Evolutionary conservation across 2,113 vertebrate species (phyloP).

Genomic region (Ammodytes dubius): DNA sequence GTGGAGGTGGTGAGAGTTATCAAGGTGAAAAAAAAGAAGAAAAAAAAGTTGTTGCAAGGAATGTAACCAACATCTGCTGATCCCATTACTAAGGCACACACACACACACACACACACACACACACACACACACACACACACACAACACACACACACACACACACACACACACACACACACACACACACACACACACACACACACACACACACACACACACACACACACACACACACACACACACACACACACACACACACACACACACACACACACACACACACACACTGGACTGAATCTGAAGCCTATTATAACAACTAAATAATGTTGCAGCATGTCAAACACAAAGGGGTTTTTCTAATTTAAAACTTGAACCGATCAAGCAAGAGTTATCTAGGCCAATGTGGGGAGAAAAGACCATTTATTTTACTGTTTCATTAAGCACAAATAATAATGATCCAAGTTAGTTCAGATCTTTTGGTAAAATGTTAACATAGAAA

Average conservation of each 20-base stretch:
- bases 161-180: conserved; percentile 5
- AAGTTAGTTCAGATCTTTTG: background rate
- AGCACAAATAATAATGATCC: background rate
- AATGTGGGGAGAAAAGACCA: background rate
- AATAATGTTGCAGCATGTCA: background rate
- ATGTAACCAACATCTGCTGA: conserved; percentile 80
- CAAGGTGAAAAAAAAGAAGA: conserved; percentile 55
- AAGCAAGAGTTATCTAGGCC: no score
- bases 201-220: no score
- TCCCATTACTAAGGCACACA: conserved; percentile 69
- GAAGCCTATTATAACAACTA: background rate
- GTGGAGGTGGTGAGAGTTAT: conserved; percentile 42
- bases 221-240: conserved; percentile 30
- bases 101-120: conserved; percentile 29
- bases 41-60: conserved; percentile 60
- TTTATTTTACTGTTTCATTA: background rate
- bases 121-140: conserved; percentile 16
- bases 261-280: background rate
- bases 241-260: background rate
- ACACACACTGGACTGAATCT: background rate
- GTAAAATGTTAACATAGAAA: background rate
- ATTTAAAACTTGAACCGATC: background rate
- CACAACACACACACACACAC: conserved; percentile 10
- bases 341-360: background rate
- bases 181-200: conserved; percentile 9